phyloP scores from a whole-genome alignment of 2,888 invertebrate species.

The Drosophila rubida region DNA sequence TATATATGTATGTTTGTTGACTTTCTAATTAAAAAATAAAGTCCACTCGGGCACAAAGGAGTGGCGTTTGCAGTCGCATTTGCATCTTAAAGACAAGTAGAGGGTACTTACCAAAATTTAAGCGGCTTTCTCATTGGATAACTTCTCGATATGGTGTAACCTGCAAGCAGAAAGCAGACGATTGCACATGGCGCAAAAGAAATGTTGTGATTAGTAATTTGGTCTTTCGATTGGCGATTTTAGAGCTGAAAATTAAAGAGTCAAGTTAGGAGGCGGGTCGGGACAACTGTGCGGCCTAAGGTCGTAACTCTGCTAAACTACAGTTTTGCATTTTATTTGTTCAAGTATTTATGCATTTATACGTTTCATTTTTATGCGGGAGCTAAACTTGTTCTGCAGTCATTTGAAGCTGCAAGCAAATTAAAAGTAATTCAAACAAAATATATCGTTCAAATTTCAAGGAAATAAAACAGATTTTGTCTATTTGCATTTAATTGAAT shows the following conservation, averaged over 20 bases:
- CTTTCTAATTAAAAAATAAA: slow-evolving; percentile 77
- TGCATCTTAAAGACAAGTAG: slow-evolving; percentile 5
- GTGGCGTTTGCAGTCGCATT: slow-evolving; percentile 42
- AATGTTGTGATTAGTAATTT: slow-evolving; percentile 78
- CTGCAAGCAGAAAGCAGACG: slow-evolving; percentile 78
- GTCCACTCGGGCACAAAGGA: slow-evolving; percentile 60
- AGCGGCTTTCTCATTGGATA: slow-evolving; percentile 84
- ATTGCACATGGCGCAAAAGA: slow-evolving; percentile 76
- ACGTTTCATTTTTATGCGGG: slow-evolving; percentile 50
- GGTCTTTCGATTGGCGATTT: slow-evolving; percentile 40
- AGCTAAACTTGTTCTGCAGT: slow-evolving; percentile 9
- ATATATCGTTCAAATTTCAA: no score
- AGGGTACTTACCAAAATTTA: slow-evolving; percentile 82
- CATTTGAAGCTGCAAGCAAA: slow-evolving; percentile 59
- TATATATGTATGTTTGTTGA: slow-evolving; percentile 49
- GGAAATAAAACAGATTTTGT: no score
- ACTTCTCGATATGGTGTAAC: slow-evolving; percentile 85
- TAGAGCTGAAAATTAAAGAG: slow-evolving; percentile 50
- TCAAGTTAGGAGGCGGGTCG: slow-evolving; percentile 5
- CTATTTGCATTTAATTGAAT: no score
- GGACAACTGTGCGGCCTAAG: slow-evolving; percentile 8
- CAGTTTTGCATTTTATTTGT: neutral
- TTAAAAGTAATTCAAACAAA: neutral
- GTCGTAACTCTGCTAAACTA: neutral
- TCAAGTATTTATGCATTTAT: slow-evolving; percentile 23